These are phyloP conservation scores for Diplosoma virens DNA, from an alignment of 23 tunicate genomes.

Conservation along the genomic window DNA sequence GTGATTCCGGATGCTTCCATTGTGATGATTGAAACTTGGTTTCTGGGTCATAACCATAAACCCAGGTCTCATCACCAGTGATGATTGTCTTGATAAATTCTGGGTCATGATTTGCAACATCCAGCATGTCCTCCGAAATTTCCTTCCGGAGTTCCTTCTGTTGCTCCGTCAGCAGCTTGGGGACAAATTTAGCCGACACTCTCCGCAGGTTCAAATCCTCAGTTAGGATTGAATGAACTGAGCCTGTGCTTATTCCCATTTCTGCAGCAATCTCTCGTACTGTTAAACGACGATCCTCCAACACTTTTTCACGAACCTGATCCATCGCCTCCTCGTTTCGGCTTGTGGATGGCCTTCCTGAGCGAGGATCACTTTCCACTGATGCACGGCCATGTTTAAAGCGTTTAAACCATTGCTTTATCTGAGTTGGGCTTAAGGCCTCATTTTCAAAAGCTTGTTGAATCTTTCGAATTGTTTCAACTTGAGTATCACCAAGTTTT, in stretches of 20 bases:
- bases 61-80: slow-evolving; percentile 19
- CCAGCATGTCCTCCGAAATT: slow-evolving; percentile 21
- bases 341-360: slow-evolving; percentile 33
- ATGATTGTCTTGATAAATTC: slow-evolving; percentile 16
- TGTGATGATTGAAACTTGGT: slow-evolving; percentile 27
- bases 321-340: slow-evolving; percentile 35
- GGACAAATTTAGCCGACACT: slow-evolving; percentile 33
- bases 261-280: slow-evolving; percentile 31
- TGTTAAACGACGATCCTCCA: slow-evolving; percentile 39
- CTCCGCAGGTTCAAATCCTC: slow-evolving; percentile 21
- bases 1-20: slow-evolving; percentile 21
- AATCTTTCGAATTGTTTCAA: slow-evolving; percentile 29
- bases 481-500: slow-evolving; percentile 29
- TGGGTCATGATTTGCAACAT: slow-evolving; percentile 14
- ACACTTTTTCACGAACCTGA: slow-evolving; percentile 4
- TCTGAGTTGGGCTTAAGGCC: slow-evolving; percentile 31
- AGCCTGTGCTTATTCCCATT: slow-evolving; percentile 20
- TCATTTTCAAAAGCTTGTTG: slow-evolving; percentile 32
- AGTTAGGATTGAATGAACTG: slow-evolving; percentile 32
- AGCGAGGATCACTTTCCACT: slow-evolving; percentile 29
- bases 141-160: slow-evolving; percentile 32
- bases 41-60: slow-evolving; percentile 27
- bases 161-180: slow-evolving; percentile 27
- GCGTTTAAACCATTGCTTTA: slow-evolving; percentile 36
- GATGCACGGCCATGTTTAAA: slow-evolving; percentile 26